Conservation (phyloP, 2,797 vertebrate genomes). For the Danionella dracula region DNA sequence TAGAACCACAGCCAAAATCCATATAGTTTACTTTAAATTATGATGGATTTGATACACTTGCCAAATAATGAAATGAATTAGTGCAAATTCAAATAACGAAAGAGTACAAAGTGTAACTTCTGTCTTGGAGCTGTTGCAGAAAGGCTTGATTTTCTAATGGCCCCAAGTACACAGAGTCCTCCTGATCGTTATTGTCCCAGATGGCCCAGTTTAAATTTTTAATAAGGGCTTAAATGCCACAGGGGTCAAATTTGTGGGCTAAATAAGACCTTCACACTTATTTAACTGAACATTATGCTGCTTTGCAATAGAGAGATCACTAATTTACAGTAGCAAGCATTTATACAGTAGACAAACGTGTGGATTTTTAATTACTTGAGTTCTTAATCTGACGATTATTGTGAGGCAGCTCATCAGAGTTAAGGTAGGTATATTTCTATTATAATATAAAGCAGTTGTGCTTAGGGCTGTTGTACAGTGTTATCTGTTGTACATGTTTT, state of each 20-base stretch:
- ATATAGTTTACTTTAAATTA: background rate
- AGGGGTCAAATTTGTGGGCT: conserved; percentile 1
- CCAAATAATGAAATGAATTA: background rate
- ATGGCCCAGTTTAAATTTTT: conserved; percentile 23
- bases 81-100: background rate
- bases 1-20: background rate
- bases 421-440: too few relatives aligned
- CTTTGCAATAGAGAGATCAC: background rate
- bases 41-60: too few relatives aligned
- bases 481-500: too few relatives aligned
- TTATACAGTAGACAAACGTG: too few relatives aligned
- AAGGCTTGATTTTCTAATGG: conserved; percentile 28
- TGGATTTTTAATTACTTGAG: too few relatives aligned
- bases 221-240: conserved; percentile 8
- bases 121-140: background rate
- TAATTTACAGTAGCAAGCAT: too few relatives aligned
- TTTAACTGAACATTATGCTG: conserved; percentile 16
- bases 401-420: too few relatives aligned
- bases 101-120: background rate
- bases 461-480: too few relatives aligned
- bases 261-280: background rate
- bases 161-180: conserved; percentile 17
- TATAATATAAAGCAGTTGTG: too few relatives aligned
- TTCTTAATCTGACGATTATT: too few relatives aligned
- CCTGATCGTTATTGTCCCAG: background rate